Percentiles rank a stretch among this genome's conserved stretches.
Conservation (phyloP, 2,888 invertebrate genomes). For the Gasteruption jaculator region DNA sequence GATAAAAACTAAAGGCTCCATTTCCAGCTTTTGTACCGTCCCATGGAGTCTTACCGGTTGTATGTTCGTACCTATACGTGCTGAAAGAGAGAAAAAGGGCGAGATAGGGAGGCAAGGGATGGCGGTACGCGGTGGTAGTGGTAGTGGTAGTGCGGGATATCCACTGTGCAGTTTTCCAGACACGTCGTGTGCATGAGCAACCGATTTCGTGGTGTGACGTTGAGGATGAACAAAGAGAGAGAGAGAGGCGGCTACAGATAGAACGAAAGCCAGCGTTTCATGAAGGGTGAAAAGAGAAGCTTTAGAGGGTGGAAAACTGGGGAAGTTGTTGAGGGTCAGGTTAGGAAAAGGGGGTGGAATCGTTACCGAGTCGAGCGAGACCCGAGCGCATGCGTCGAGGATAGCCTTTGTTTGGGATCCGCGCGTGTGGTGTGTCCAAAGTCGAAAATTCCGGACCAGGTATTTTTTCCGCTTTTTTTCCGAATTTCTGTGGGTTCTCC, state of each 20-base stretch:
- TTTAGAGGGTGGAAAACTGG: constrained; percentile 17
- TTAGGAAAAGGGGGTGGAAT: constrained; percentile 37
- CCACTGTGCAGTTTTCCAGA: no score
- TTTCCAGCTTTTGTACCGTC: constrained; percentile 42
- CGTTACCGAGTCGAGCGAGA: constrained; percentile 40
- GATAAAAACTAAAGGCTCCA: constrained; percentile 49
- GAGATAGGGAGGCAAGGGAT: no score
- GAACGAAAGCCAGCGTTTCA: constrained; percentile 15
- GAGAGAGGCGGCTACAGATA: constrained; percentile 21
- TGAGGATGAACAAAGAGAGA: constrained; percentile 10
- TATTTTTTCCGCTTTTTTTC: no score
- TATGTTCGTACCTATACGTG: no score
- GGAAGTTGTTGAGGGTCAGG: constrained; percentile 32
- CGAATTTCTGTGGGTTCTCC: no score
- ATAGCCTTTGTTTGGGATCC: constrained; percentile 42
- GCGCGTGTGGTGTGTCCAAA: no score
- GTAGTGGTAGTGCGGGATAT: no score
- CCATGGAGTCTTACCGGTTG: no score
- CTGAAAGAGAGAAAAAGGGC: no score
- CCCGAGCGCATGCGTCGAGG: constrained; percentile 41
- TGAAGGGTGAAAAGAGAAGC: constrained; percentile 18
- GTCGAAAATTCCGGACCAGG: no score
- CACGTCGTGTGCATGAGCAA: no score
- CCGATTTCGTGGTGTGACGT: constrained; percentile 5
- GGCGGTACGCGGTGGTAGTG: no score